These are phyloP conservation scores for Pseudopodoces humilis DNA, from an alignment of 2,113 vertebrate genomes.

Conservation along the genomic window DNA sequence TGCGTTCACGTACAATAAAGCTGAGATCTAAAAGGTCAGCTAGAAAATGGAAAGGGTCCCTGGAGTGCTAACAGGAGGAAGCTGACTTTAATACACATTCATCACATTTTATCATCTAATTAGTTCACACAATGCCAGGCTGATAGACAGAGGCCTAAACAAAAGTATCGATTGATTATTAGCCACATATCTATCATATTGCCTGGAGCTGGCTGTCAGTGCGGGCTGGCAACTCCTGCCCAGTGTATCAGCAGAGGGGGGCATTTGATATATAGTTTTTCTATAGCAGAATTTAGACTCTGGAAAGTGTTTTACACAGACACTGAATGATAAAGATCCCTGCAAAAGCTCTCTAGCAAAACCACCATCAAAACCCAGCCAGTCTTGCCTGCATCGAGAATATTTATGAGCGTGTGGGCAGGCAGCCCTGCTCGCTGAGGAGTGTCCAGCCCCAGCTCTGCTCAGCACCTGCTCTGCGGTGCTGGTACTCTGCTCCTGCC, in stretches of 20 bases:
- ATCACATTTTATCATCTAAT: slow-evolving; percentile 99
- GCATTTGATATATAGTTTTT: slow-evolving; percentile 71
- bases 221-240: slow-evolving; percentile 63
- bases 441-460: neutral
- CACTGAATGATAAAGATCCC: slow-evolving; percentile 46
- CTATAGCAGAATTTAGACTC: slow-evolving; percentile 63
- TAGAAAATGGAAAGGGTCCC: slow-evolving; percentile 87
- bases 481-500: accelerated
- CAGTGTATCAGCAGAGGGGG: slow-evolving; percentile 63
- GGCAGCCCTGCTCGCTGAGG: neutral
- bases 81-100: slow-evolving; percentile 92
- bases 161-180: slow-evolving; percentile 89
- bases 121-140: slow-evolving; percentile 88
- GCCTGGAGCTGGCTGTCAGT: slow-evolving; percentile 68
- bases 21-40: slow-evolving; percentile 93
- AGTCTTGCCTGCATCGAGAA: neutral
- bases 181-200: slow-evolving; percentile 91
- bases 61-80: slow-evolving; percentile 82
- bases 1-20: slow-evolving; percentile 91
- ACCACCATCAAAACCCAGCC: slow-evolving; percentile 18
- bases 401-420: neutral
- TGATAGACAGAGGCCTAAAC: slow-evolving; percentile 82
- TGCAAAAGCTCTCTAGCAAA: slow-evolving; percentile 26
- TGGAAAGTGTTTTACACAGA: slow-evolving; percentile 51
- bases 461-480: neutral